These are phyloP conservation scores for Nasonia giraulti DNA, from an alignment of 1,140 invertebrate genomes.

Conservation along the genomic window DNA sequence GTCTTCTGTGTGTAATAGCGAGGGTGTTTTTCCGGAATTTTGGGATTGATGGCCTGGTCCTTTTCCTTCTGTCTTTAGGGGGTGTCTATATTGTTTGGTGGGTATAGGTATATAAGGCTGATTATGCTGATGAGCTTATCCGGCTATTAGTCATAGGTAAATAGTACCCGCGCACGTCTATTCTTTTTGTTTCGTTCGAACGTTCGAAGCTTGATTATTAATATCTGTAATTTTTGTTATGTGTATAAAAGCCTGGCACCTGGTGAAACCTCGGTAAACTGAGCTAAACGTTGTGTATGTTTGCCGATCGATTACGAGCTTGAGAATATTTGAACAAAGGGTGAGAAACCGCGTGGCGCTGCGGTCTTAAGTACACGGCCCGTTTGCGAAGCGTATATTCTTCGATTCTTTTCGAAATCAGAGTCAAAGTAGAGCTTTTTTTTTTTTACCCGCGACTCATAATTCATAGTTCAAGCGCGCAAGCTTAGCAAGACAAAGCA, in stretches of 20 bases:
- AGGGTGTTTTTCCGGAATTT: background rate
- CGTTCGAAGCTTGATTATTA: too few relatives aligned
- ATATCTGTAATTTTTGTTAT: too few relatives aligned
- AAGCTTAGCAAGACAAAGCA: slow-evolving; percentile 29
- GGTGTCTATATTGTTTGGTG: background rate
- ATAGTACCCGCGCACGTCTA: too few relatives aligned
- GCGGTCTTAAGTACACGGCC: background rate
- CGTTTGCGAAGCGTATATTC: too few relatives aligned
- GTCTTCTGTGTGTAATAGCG: background rate
- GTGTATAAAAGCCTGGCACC: too few relatives aligned
- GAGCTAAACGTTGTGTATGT: background rate
- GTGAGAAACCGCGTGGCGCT: too few relatives aligned
- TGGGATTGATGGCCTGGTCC: background rate
- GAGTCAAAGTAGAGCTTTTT: too few relatives aligned
- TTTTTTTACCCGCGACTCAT: background rate
- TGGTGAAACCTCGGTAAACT: slow-evolving; percentile 11
- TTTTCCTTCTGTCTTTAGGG: background rate
- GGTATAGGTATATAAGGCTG: background rate
- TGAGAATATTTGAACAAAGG: background rate
- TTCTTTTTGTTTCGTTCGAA: too few relatives aligned
- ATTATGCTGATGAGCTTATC: background rate
- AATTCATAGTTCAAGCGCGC: background rate
- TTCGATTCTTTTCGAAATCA: too few relatives aligned
- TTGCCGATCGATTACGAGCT: slow-evolving; percentile 15
- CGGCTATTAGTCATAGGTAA: background rate